Base-by-base conservation (phyloP, 2,888 invertebrate species). In the Ophion slaviceki region DNA sequence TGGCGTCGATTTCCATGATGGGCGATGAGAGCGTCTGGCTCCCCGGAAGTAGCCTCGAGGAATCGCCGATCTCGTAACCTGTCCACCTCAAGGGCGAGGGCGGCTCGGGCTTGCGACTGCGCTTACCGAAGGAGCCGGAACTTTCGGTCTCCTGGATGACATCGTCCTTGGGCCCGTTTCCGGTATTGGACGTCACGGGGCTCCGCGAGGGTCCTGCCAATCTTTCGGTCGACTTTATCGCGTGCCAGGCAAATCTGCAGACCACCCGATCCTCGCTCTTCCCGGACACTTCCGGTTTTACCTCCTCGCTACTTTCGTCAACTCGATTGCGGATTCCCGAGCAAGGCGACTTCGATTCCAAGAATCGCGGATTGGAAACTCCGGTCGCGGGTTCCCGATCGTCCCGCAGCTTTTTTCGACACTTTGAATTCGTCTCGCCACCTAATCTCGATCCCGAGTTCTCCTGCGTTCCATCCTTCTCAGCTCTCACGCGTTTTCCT, bases 1-100 rank as follows among this genome's bases (percentile, higher is more conserved):
- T 86, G 8, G 62, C 20, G 28, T 87, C 85, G 14, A 28, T 80
- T 28, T 83, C 87, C 20, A 66, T 67, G 6, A 82, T 45, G 1
- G 70, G 72, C 62, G 80, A 84, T 0, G 80, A 72, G 2, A 45
- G 64, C 53, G 68, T 28, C 5, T 36, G 72, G 0, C 40, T 67
- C 0, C 28, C 24, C 8, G 72, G 32, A 57, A 2, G 40, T 8
- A 8, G n/a, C 32, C 4, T 80, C 47, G 6, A 64, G 24, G 20
- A 76, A 76, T 47, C 76, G 11, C 17, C 32, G 59, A 14, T 40
- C 53, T 53, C n/a, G 14, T 75, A 75, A 24, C 61, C 80, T 20
- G 40, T 62, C 28, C 71, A 77, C 8, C 59, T 59, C 1, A 71
- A 10, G n/a, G 67, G 72, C 3, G 68, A 77, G 36, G 59, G 59